Base-by-base conservation (phyloP, 2,888 invertebrate species). In the Resseliella maxima region DNA sequence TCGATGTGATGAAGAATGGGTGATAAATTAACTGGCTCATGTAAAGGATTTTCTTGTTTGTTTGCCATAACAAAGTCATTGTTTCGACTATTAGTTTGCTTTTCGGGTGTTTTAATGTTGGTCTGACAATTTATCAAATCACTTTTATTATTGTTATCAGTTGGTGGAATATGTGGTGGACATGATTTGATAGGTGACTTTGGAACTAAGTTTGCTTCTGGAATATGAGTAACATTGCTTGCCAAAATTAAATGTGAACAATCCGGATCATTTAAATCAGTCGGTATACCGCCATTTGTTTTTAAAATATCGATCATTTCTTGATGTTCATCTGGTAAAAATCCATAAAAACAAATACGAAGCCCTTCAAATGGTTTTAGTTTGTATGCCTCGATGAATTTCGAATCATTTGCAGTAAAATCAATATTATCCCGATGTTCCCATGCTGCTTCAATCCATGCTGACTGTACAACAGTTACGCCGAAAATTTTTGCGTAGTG, bases 381-480 rank as follows among this genome's bases (percentile, higher is more conserved):
- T 89, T 95, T 95, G 92, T 95, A 94, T 54, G 94, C 94, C 87
- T 96, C 96, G 89, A 92, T 92, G 91, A 95, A 95, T 87, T 93
- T 92, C 87, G 94, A 90, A 89, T 95, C 94, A 18, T 59, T 59
- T n/a, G 46, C 46, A 2, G 46, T 15, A 18, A 50, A 50, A 50
- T 50, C 46, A 50, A 50, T 18, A 2, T 50, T 18, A 89, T 95
- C 93, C 89, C 96, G 94, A 88, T 94, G 93, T 88, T 95, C 94
- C 98, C 99, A 99, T 88, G 96, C 94, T 87, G 95, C 93, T 90
- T 94, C 93, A 27, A 99, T 95, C 98, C 98, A 99, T 87, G 95
- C 94, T 87, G 95, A 94, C 88, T 95, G 94, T 92, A 99, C 95
- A 88, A 98, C 96, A 45, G 97, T 97, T 89, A 97, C 94, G 87